Evolutionary conservation across 2,888 invertebrate genomes (phyloP), one percentile per base, ranked within the genome.

Genomic region (Leucophenga maculata): DNA sequence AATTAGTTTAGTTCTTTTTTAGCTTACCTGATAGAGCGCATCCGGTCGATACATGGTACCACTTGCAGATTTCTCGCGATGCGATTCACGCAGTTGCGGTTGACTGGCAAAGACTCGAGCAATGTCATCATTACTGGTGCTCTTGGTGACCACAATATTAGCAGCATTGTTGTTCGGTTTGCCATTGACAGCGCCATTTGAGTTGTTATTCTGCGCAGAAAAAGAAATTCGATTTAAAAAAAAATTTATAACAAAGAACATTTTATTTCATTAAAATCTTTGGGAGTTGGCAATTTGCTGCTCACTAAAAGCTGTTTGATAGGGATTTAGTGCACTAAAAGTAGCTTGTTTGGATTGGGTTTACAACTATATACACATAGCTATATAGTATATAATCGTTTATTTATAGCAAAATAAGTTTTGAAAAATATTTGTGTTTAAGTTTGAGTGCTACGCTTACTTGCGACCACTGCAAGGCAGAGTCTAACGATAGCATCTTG

Each of bases 1-100:
- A n/a, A 26, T 4, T 26, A 26, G 2, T 26, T 26, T 26, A 4
- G 26, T 26, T 26, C n/a, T n/a, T 26, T 26, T 1, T 44, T 6
- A 4, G 68, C 68, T 95, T 76, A 96, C 96, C 85, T 95, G 94
- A 86, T 97, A 97, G 80, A 98, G 93, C 9, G 97, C 93, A 87
- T 98, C 97, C 67, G 94, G 95, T 67, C 95, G 91, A 80, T 94
- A 92, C 91, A 97, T 93, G 16, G 96, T 93, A 1, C 95, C 94
- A 76, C 93, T 93, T 44, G 92, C 93, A 46, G 91, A 91, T 50
- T 77, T 82, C 39, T 87, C 87, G 1, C 81, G 77, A 59, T 85
- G 82, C 14, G 74, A 69, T 3, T 79, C 85, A 60, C 78, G 78
- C 18, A 83, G 73, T 64, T 88, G 87, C 1, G 95, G 94, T 80